Evolutionary conservation across 2,113 vertebrate species (phyloP).

Genomic region (Limnothrissa miodon): DNA sequence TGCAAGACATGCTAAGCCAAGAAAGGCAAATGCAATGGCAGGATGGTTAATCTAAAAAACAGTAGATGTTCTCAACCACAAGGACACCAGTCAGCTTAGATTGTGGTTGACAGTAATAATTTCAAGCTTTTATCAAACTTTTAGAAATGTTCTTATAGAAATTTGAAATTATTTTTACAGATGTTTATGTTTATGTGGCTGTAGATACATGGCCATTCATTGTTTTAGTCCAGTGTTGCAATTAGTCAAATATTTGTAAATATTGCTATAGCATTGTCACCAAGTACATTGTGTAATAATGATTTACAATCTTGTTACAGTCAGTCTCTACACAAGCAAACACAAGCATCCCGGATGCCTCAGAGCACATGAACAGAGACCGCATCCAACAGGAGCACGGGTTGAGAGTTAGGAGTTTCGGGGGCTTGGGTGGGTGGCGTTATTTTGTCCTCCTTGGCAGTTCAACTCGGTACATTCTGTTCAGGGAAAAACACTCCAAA

Average conservation of each 20-base stretch:
- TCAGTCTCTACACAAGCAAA: not conserved
- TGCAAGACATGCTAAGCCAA: not conserved
- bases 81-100: not conserved
- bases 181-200: not conserved
- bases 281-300: not conserved
- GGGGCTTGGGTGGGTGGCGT: constrained; percentile 26
- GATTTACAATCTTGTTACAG: not conserved
- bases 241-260: not conserved
- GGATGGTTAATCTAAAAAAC: not conserved
- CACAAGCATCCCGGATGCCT: not conserved
- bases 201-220: not conserved
- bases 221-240: not conserved
- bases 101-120: not conserved
- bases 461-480: constrained; percentile 42
- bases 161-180: not conserved
- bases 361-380: not conserved
- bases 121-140: no score
- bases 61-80: not conserved
- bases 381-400: not conserved
- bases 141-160: not conserved
- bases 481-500: constrained; percentile 24
- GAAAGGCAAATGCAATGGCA: no score
- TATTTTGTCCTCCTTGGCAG: constrained; percentile 29
- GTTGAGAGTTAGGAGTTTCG: not conserved
- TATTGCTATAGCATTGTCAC: not conserved